These are phyloP conservation scores for Lates japonicus DNA, from an alignment of 2,797 vertebrate species.

Conservation along the genomic window DNA sequence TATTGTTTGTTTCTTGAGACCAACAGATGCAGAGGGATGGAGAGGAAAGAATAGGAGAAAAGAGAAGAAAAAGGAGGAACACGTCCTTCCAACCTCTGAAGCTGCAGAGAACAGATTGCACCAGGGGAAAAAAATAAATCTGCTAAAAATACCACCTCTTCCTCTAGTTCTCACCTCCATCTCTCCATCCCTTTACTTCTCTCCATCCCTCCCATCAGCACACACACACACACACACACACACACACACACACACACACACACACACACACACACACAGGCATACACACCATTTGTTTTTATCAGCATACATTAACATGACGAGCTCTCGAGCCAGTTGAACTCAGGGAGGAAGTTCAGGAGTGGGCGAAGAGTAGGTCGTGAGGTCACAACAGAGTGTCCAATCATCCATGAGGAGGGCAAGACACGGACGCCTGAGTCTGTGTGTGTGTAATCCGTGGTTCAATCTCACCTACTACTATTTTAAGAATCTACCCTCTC, in stretches of 20 bases:
- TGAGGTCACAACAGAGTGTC: slow-evolving; percentile 67
- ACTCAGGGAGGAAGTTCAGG: slow-evolving; percentile 79
- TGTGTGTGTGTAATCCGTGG: slow-evolving; percentile 74
- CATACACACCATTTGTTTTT: slow-evolving; percentile 58
- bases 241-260: slow-evolving; percentile 3
- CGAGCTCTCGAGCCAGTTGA: slow-evolving; percentile 67
- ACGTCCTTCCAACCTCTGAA: slow-evolving; percentile 51
- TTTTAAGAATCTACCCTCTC: slow-evolving; percentile 78
- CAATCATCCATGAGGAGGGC: slow-evolving; percentile 70
- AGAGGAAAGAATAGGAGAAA: slow-evolving; percentile 15
- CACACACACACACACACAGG: slow-evolving; percentile 31
- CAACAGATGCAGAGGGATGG: slow-evolving; percentile 60
- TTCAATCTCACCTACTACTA: slow-evolving; percentile 85
- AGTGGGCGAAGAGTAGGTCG: slow-evolving; percentile 71
- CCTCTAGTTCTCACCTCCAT: slow-evolving; percentile 75
- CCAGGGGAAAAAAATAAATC: slow-evolving; percentile 59
- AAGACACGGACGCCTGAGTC: slow-evolving; percentile 58
- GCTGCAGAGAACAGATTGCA: slow-evolving; percentile 78
- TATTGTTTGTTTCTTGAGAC: slow-evolving; percentile 54
- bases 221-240: slow-evolving; percentile 36
- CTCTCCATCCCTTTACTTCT: slow-evolving; percentile 57
- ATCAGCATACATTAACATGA: slow-evolving; percentile 81
- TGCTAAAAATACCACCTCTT: slow-evolving; percentile 85
- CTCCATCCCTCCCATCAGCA: slow-evolving; percentile 36
- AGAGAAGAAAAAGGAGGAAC: slow-evolving; percentile 31